These are phyloP conservation scores for Notothenia rossii DNA, from an alignment of 2,113 vertebrate species.

Conservation along the genomic window DNA sequence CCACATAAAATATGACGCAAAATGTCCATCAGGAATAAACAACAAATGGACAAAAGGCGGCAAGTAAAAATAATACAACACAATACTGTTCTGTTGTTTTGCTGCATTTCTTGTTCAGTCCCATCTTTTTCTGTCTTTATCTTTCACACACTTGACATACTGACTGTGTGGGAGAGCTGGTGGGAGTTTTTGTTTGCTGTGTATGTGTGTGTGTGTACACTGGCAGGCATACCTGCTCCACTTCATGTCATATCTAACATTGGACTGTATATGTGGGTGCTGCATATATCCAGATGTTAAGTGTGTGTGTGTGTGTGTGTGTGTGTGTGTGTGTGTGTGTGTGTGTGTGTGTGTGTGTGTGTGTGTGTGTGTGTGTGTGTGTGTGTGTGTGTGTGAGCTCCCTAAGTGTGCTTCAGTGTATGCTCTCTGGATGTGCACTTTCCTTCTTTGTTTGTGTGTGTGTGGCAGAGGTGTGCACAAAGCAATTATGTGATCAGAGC, in stretches of 20 bases:
- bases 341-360: conserved; percentile 5
- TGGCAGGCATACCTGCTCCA: conserved; percentile 7
- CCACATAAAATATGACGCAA: background rate
- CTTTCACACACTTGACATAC: conserved; percentile 25
- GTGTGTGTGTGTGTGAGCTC: conserved; percentile 34
- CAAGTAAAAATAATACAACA: background rate
- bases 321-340: conserved; percentile 8
- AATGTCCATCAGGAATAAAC: too few species aligned
- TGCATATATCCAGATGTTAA: conserved; percentile 32
- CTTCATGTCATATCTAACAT: conserved; percentile 19
- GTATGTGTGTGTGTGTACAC: background rate
- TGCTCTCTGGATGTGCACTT: conserved; percentile 34
- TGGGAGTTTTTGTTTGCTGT: conserved; percentile 55
- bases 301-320: background rate
- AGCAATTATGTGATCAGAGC: conserved; percentile 80
- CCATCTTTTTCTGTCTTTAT: background rate
- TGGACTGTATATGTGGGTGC: conserved; percentile 17
- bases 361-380: conserved; percentile 8
- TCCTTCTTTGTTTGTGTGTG: conserved; percentile 39
- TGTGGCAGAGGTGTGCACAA: conserved; percentile 61
- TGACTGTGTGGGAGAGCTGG: conserved; percentile 62
- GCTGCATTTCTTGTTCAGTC: background rate
- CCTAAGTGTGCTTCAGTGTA: conserved; percentile 43
- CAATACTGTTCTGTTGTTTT: background rate
- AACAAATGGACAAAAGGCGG: background rate